Conservation (phyloP, 2,888 invertebrate species). For the Lepidonotus clava region DNA sequence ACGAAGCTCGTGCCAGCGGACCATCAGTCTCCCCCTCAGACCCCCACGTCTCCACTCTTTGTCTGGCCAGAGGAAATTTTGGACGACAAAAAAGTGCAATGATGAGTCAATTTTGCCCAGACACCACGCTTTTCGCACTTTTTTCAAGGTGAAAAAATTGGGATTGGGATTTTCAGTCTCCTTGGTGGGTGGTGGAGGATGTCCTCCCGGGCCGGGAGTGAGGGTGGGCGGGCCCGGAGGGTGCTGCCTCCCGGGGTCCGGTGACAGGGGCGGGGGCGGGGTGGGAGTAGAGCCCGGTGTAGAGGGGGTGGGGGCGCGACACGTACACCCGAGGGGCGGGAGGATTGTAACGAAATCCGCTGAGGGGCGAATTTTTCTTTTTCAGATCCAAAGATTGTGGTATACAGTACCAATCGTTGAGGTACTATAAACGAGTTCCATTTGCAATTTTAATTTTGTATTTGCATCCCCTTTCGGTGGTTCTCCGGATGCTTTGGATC, state of each 20-base stretch:
- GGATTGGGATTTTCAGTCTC: background rate
- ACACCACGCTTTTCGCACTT: background rate
- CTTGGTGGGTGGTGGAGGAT: too few relatives aligned
- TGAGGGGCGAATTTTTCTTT: background rate
- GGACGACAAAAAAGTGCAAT: background rate
- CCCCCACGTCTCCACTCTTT: background rate
- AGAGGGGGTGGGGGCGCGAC: background rate
- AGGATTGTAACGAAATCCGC: background rate
- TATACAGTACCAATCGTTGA: too few relatives aligned
- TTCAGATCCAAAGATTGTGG: background rate
- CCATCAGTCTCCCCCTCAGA: background rate
- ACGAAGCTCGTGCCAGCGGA: background rate
- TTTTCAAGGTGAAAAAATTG: background rate
- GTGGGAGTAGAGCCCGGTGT: background rate
- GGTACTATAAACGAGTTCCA: too few relatives aligned
- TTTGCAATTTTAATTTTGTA: too few relatives aligned
- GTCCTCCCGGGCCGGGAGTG: background rate
- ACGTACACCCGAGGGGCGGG: too few relatives aligned
- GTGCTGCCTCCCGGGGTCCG: background rate
- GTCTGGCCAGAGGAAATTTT: background rate
- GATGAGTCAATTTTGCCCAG: constrained; percentile 9
- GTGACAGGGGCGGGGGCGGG: background rate
- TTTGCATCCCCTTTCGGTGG: too few relatives aligned
- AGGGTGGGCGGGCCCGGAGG: background rate
- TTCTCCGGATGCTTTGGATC: too few relatives aligned